Evolutionary conservation across 2,797 vertebrate genomes (phyloP).

Genomic region (Natrix natrix): DNA sequence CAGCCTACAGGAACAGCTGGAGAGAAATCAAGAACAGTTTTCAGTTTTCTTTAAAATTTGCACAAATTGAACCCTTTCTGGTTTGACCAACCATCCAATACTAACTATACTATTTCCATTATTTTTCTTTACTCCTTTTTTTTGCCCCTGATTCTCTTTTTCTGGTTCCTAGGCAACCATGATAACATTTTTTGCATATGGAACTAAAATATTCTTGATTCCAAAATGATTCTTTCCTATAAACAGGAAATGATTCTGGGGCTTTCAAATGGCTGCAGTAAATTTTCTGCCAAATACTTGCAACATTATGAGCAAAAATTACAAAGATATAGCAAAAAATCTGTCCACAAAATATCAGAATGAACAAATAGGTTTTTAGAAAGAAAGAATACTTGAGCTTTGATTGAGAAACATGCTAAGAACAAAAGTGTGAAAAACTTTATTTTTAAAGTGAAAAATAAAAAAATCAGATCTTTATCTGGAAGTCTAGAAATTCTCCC

Average conservation of each 20-base stretch:
- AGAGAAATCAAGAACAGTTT: slow-evolving; percentile 53
- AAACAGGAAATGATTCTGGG: slow-evolving; percentile 2
- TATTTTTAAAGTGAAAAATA: background rate
- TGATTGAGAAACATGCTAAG: background rate
- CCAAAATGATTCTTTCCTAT: slow-evolving; percentile 56
- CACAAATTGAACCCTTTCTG: slow-evolving; percentile 50
- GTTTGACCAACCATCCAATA: slow-evolving; percentile 58
- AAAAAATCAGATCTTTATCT: background rate
- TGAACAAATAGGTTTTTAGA: background rate
- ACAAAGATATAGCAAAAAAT: background rate
- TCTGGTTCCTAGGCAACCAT: slow-evolving; percentile 71
- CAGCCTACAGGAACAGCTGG: slow-evolving; percentile 39
- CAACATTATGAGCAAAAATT: background rate
- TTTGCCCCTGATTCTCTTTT: slow-evolving; percentile 59
- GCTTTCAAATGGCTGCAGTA: slow-evolving; percentile 41
- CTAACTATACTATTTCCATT: slow-evolving; percentile 64
- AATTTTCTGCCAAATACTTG: slow-evolving; percentile 9
- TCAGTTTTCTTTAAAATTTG: slow-evolving; percentile 55
- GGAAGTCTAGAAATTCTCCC: background rate
- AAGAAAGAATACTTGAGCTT: background rate
- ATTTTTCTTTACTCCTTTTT: slow-evolving; percentile 52
- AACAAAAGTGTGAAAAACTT: background rate
- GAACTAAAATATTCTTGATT: slow-evolving; percentile 34
- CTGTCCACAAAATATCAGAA: background rate
- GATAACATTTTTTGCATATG: slow-evolving; percentile 57